Evolutionary conservation across 2,888 invertebrate genomes (phyloP).

Genomic region (Neoitamus cyanurus): DNA sequence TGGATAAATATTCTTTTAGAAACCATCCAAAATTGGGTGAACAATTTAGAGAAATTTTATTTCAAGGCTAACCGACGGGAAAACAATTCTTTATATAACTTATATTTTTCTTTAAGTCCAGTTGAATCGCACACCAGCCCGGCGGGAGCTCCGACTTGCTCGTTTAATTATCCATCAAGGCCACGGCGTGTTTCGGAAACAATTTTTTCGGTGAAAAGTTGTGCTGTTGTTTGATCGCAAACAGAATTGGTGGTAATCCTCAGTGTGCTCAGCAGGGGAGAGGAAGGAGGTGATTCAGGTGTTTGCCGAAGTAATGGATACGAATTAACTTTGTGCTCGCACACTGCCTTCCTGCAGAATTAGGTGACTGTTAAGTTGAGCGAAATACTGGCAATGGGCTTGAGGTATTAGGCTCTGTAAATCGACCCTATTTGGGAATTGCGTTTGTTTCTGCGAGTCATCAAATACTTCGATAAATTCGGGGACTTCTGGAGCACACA

Average conservation of each 20-base stretch:
- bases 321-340: not conserved
- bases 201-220: not conserved
- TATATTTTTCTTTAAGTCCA: too few relatives aligned
- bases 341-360: not conserved
- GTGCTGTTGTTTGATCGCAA: not conserved
- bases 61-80: too few relatives aligned
- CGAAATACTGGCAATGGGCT: not conserved
- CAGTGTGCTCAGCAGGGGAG: not conserved
- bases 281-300: not conserved
- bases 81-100: too few relatives aligned
- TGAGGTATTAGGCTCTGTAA: not conserved
- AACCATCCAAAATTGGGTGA: too few relatives aligned
- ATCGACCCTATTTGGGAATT: not conserved
- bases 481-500: not conserved
- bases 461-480: not conserved
- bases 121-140: not conserved
- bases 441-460: not conserved
- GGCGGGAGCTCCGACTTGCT: not conserved
- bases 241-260: not conserved
- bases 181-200: not conserved
- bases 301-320: not conserved
- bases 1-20: too few relatives aligned
- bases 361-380: not conserved
- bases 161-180: slow-evolving; percentile 28
- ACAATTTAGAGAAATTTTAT: too few relatives aligned